Conservation (phyloP, 2,113 vertebrate genomes). For the Petroica traversi region DNA sequence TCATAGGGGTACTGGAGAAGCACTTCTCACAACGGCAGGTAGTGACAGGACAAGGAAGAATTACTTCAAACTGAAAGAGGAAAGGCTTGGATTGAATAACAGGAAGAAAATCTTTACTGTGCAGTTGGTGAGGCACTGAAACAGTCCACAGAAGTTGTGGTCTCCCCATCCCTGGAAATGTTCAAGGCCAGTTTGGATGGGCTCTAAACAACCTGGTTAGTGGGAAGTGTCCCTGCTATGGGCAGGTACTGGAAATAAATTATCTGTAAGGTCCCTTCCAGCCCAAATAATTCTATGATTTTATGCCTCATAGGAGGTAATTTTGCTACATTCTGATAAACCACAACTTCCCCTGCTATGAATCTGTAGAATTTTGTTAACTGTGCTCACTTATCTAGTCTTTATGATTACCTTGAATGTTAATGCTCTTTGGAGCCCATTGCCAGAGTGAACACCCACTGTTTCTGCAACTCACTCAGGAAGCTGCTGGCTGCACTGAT, state of each 20-base stretch:
- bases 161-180: not conserved
- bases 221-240: not conserved
- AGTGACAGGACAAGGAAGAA: not conserved
- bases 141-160: not conserved
- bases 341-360: rapidly evolving
- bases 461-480: not conserved
- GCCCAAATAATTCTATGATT: not conserved
- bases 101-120: not conserved
- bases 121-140: not conserved
- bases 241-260: not conserved
- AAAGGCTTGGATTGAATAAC: not conserved
- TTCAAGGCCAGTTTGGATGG: not conserved
- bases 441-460: rapidly evolving
- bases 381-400: not conserved
- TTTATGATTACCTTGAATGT: not conserved
- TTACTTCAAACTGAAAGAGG: not conserved
- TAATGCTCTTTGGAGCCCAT: not conserved
- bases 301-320: not conserved
- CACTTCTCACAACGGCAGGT: not conserved
- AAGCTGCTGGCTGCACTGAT: rapidly evolving
- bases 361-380: not conserved
- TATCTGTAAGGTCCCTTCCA: not conserved
- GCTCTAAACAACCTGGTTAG: not conserved
- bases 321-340: not conserved
- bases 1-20: not conserved